phyloP scores from a whole-genome alignment of 1,140 invertebrate genomes.

The Copidosoma floridanum region DNA sequence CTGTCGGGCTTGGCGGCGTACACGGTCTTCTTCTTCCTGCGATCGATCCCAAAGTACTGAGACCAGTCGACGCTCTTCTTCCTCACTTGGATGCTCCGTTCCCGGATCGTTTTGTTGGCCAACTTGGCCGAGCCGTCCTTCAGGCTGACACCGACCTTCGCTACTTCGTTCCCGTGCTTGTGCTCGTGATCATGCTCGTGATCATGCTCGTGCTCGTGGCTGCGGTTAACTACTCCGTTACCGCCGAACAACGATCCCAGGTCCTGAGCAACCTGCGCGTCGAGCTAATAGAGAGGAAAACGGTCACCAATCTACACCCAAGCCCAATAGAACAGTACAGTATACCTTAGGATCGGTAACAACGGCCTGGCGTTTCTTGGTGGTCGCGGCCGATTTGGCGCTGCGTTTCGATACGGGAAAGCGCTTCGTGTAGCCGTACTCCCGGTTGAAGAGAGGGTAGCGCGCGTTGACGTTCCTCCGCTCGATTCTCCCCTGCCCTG shows the following conservation, averaged over 20 bases:
- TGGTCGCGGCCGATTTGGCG: conserved; percentile 35
- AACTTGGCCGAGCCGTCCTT: background rate
- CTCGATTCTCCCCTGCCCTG: conserved; percentile 11
- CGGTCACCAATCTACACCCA: too few species aligned
- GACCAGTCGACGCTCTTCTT: conserved; percentile 85
- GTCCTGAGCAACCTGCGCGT: conserved; percentile 45
- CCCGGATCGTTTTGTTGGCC: conserved; percentile 37
- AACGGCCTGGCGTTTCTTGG: conserved; percentile 33
- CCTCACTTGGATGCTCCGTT: conserved; percentile 58
- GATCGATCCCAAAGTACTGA: conserved; percentile 79
- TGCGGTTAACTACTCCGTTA: conserved; percentile 36
- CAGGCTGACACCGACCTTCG: background rate
- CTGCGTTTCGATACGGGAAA: conserved; percentile 48
- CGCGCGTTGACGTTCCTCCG: conserved; percentile 45
- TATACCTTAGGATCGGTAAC: conserved; percentile 50
- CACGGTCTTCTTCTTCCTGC: conserved; percentile 67
- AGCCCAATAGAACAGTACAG: too few species aligned
- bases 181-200: conserved; percentile 31
- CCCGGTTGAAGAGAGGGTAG: conserved; percentile 39
- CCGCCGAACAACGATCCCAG: conserved; percentile 46
- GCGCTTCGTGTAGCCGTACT: conserved; percentile 44
- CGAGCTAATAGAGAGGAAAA: background rate
- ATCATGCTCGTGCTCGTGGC: conserved; percentile 29
- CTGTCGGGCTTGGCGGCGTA: conserved; percentile 40
- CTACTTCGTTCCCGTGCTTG: too few species aligned